Conservation (phyloP, 2,888 invertebrate genomes). For the Drosophila pegasa region DNA sequence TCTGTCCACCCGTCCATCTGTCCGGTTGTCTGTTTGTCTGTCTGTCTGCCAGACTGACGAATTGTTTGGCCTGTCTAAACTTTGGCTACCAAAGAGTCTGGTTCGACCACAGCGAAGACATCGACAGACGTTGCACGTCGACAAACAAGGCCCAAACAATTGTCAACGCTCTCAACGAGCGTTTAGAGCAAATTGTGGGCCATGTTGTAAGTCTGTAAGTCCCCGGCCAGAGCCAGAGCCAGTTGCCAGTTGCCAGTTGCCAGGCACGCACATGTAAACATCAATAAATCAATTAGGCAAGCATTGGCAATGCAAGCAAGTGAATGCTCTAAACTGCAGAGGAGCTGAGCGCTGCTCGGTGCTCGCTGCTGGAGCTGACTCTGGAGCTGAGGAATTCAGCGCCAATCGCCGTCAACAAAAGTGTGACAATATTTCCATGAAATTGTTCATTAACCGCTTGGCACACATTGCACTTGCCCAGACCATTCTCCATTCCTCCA, state of each 20-base stretch:
- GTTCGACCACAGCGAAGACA: slow-evolving; percentile 65
- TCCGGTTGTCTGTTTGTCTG: neutral
- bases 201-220: slow-evolving; percentile 68
- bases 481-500: slow-evolving; percentile 20
- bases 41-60: slow-evolving; percentile 66
- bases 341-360: slow-evolving; percentile 15
- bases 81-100: slow-evolving; percentile 80
- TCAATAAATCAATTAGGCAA: slow-evolving; percentile 84
- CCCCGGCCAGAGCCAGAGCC: slow-evolving; percentile 10
- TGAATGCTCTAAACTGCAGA: slow-evolving; percentile 54
- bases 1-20: neutral
- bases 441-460: slow-evolving; percentile 80
- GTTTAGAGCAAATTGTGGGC: slow-evolving; percentile 79
- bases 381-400: slow-evolving; percentile 68
- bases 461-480: slow-evolving; percentile 75
- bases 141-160: slow-evolving; percentile 79
- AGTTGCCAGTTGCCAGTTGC: slow-evolving; percentile 29
- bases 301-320: slow-evolving; percentile 73
- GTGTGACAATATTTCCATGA: slow-evolving; percentile 79
- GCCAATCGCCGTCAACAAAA: slow-evolving; percentile 73
- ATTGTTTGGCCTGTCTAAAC: slow-evolving; percentile 79
- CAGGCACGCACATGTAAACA: slow-evolving; percentile 83
- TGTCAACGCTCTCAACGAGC: slow-evolving; percentile 77
- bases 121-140: slow-evolving; percentile 50
- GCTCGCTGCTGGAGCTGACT: neutral